Evolutionary conservation across 1,140 invertebrate genomes (phyloP).

Genomic region (Mylabris phalerata): DNA sequence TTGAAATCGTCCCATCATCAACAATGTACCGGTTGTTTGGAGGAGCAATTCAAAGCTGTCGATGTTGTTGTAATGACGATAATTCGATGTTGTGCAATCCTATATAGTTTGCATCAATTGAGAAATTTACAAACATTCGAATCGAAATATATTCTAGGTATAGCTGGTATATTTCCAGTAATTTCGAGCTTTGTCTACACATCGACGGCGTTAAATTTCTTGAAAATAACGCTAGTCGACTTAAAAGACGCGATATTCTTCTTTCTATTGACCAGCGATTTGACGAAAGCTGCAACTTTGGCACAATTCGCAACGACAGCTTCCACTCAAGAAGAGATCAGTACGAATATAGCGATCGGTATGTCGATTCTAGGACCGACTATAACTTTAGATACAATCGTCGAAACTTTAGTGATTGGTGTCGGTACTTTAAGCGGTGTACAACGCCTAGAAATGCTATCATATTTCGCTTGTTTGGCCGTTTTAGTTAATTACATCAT

Average conservation of each 20-base stretch:
- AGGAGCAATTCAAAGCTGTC: conserved; percentile 69
- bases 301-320: conserved; percentile 65
- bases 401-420: conserved; percentile 68
- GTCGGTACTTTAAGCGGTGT: conserved; percentile 66
- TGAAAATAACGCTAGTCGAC: conserved; percentile 27
- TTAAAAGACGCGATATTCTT: conserved; percentile 31
- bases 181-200: conserved; percentile 60
- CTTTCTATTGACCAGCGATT: conserved; percentile 55
- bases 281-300: conserved; percentile 65
- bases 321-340: conserved; percentile 52
- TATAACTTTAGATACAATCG: conserved; percentile 68
- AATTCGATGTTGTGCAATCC: conserved; percentile 79
- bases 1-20: conserved; percentile 6
- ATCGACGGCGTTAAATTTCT: conserved; percentile 28
- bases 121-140: conserved; percentile 83
- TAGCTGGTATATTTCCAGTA: conserved; percentile 77
- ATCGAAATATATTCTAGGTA: conserved; percentile 87
- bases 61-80: conserved; percentile 87
- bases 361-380: conserved; percentile 67
- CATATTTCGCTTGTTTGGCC: conserved; percentile 31
- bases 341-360: conserved; percentile 61
- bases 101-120: conserved; percentile 92
- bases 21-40: conserved; percentile 41
- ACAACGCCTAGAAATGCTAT: conserved; percentile 26
- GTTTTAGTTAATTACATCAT: conserved; percentile 34